Percentiles rank a stretch among this genome's conserved stretches.
Conservation (phyloP, 2,888 invertebrate genomes). For the Nymphalis urticae region DNA sequence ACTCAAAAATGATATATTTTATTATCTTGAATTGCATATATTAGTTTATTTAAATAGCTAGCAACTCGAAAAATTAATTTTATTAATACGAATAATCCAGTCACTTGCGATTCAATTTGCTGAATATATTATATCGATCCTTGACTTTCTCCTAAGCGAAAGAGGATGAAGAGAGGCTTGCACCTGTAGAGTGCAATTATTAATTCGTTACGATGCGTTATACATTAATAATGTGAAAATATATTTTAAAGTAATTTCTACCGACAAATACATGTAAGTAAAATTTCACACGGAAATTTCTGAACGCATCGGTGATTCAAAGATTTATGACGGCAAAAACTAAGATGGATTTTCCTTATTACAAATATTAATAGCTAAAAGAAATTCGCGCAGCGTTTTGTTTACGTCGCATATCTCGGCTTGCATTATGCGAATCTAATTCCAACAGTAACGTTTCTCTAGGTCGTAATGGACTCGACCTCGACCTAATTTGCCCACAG, state of each 20-base stretch:
- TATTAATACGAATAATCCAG: neutral
- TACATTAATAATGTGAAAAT: slow-evolving; percentile 3
- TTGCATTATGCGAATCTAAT: slow-evolving; percentile 46
- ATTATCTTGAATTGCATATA: too few species aligned
- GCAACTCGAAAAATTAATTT: neutral
- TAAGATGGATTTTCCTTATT: slow-evolving; percentile 4
- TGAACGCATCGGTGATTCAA: slow-evolving; percentile 3
- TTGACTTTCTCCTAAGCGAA: slow-evolving; percentile 56
- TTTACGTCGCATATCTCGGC: slow-evolving; percentile 18
- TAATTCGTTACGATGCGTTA: slow-evolving; percentile 19
- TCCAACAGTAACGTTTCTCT: slow-evolving; percentile 48
- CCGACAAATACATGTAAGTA: slow-evolving; percentile 3
- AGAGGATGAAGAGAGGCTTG: slow-evolving; percentile 46
- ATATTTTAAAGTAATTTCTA: neutral
- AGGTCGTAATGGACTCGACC: slow-evolving; percentile 60
- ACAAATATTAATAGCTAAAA: neutral
- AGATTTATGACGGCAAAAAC: slow-evolving; percentile 6
- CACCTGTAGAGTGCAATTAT: slow-evolving; percentile 21
- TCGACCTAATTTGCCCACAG: slow-evolving; percentile 66
- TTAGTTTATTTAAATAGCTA: neutral
- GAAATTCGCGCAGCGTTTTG: slow-evolving; percentile 25
- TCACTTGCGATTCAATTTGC: slow-evolving; percentile 8
- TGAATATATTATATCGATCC: slow-evolving; percentile 40
- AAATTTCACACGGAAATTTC: slow-evolving; percentile 9
- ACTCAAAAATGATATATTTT: too few species aligned